Conservation (phyloP, 2,888 invertebrate species). For the Synergus umbraculus region DNA sequence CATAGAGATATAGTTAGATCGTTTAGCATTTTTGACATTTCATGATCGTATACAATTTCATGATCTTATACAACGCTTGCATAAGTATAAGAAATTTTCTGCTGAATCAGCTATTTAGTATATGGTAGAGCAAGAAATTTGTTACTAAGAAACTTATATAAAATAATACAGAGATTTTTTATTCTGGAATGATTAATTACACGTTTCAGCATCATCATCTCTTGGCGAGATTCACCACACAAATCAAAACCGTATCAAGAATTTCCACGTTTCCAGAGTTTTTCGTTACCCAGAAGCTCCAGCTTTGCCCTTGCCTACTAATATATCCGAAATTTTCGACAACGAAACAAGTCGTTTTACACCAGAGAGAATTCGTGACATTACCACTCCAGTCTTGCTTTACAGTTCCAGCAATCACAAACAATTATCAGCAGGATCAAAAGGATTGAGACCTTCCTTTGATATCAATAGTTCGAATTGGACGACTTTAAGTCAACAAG, state of each 20-base stretch:
- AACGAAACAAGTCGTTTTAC: constrained; percentile 83
- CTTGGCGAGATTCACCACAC: background rate
- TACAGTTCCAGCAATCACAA: constrained; percentile 71
- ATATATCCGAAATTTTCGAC: constrained; percentile 82
- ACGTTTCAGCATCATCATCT: constrained; percentile 1
- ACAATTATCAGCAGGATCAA: constrained; percentile 21
- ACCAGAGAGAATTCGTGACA: constrained; percentile 82
- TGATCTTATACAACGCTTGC: background rate
- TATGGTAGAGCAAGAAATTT: background rate
- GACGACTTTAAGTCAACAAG: constrained; percentile 54
- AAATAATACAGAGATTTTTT: background rate
- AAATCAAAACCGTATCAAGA: constrained; percentile 48
- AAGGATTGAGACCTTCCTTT: constrained; percentile 27
- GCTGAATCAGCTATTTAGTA: too few relatives aligned
- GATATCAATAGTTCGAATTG: constrained; percentile 42
- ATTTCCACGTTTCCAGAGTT: constrained; percentile 78
- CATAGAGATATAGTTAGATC: background rate
- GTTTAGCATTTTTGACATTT: background rate
- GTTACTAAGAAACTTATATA: background rate
- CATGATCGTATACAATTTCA: background rate
- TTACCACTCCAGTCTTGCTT: constrained; percentile 81
- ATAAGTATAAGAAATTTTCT: background rate
- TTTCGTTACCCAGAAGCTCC: constrained; percentile 80
- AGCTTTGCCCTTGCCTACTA: constrained; percentile 81
- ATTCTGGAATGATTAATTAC: background rate